Conservation (phyloP, 2,113 vertebrate genomes). For the Cryptomyrus ogoouensis region DNA sequence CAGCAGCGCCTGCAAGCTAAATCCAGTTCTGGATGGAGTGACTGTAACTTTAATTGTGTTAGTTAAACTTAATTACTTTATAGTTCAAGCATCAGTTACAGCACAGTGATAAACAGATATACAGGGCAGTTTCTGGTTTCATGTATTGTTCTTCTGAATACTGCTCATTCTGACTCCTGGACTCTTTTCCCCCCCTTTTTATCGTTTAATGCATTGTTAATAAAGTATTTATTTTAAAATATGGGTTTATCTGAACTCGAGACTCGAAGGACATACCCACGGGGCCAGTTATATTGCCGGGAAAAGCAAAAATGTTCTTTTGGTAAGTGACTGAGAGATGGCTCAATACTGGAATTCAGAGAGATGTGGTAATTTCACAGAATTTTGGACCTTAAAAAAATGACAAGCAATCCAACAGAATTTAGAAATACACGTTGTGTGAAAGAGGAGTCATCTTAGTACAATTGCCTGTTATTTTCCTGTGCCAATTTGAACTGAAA, state of each 20-base stretch:
- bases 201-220: neutral
- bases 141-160: neutral
- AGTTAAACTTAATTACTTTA: neutral
- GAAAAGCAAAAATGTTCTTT: neutral
- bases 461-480: neutral
- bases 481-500: neutral
- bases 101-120: neutral
- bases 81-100: neutral
- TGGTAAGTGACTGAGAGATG: neutral
- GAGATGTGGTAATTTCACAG: neutral
- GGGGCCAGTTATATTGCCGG: neutral
- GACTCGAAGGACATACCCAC: neutral
- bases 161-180: neutral
- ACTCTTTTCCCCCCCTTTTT: neutral
- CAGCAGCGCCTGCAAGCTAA: neutral
- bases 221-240: neutral
- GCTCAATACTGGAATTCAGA: neutral
- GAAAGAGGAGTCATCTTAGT: neutral
- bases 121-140: neutral
- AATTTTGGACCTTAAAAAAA: neutral
- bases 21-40: neutral
- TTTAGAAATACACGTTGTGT: neutral
- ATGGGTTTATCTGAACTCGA: neutral
- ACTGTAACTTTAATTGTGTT: constrained; percentile 10
- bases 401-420: neutral